A percentile compares a stretch with the other conserved stretches of the same genome.
phyloP scores from a whole-genome alignment of 2,888 invertebrate species.

The Poecilobothrus nobilitatus region DNA sequence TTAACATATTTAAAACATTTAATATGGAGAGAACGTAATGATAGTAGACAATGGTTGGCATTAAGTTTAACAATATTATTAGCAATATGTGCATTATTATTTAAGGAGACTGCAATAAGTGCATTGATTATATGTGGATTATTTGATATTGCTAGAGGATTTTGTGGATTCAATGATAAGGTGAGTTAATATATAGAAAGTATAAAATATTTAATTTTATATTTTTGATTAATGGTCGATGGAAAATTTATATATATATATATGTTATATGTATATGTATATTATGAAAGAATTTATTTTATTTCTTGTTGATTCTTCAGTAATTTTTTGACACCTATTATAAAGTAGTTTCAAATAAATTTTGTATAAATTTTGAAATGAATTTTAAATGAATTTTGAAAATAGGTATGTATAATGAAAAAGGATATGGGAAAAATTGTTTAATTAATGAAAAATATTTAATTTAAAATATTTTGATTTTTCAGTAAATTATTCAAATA shows the following conservation, averaged over 20 bases:
- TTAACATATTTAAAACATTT: conserved; percentile 76
- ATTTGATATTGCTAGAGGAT: conserved; percentile 67
- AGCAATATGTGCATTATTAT: conserved; percentile 75
- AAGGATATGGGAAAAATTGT: too few relatives aligned
- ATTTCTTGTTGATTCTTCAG: too few relatives aligned
- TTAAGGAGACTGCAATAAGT: conserved; percentile 93
- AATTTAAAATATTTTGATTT: too few relatives aligned
- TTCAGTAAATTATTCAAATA: too few relatives aligned
- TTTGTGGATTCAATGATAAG: conserved; percentile 46
- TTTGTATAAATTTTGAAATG: too few relatives aligned
- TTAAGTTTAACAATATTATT: conserved; percentile 55
- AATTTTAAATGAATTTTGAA: too few relatives aligned
- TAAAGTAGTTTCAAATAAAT: too few relatives aligned
- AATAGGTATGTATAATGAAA: too few relatives aligned
- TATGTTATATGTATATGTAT: too few relatives aligned
- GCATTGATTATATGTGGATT: conserved; percentile 82
- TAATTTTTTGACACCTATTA: too few relatives aligned
- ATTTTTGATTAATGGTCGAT: background rate
- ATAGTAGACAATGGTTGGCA: conserved; percentile 50
- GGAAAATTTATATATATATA: background rate
- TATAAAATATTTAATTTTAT: too few relatives aligned
- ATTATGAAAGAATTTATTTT: background rate
- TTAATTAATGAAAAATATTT: too few relatives aligned
- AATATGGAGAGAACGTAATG: conserved; percentile 50
- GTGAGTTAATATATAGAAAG: conserved; percentile 32